Evolutionary conservation across 2,888 invertebrate genomes (phyloP), one percentile per base, ranked within the genome.

Genomic region (Azorinus chamasolen): DNA sequence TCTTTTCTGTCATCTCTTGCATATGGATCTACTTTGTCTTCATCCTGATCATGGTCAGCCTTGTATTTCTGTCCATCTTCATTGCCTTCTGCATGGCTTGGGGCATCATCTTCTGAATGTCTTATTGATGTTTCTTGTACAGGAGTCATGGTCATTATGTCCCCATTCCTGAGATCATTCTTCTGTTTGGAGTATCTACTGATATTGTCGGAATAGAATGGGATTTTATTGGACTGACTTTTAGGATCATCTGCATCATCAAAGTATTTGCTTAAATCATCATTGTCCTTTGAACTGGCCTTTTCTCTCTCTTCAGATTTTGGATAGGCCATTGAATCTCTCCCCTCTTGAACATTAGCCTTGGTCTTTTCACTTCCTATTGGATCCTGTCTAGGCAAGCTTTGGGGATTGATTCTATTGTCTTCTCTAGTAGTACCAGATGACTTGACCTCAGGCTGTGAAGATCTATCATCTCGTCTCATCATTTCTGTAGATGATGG

Each of bases 231-330:
- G 20, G 76, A 61, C 18, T 46, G 58, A 64, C 71, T 70, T 24
- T 58, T 55, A 32, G 73, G 62, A 32, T 61, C 65, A 6, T 69
- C 76, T 24, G 64, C 73, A 22, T 80, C 76, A 73, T 76, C 76
- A 66, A 80, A 80, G 27, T 65, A 80, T 69, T 73, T 69, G 24
- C 62, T 70, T 10, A 80, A 55, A 20, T 79, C 75, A 53, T 79
- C 65, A 20, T 20, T 32, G 48, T 58, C 57, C 24, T 37, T 57
- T 25, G 46, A 25, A 20, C 46, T 46, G 32, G 20, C 51, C 20
- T 3, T 22, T 48, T 58, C 53, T 22, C 39, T 64, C 41, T 68
- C 74, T 48, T 59, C 64, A 4, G 61, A 50, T 20, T 58, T 58
- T n/a, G 46, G 54, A 25, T 20, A 51, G 32, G 43, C 25, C 6